Percentiles rank a stretch among this genome's conserved stretches.
phyloP scores from a whole-genome alignment of 2,113 vertebrate genomes.

The Hystrix cristata region DNA sequence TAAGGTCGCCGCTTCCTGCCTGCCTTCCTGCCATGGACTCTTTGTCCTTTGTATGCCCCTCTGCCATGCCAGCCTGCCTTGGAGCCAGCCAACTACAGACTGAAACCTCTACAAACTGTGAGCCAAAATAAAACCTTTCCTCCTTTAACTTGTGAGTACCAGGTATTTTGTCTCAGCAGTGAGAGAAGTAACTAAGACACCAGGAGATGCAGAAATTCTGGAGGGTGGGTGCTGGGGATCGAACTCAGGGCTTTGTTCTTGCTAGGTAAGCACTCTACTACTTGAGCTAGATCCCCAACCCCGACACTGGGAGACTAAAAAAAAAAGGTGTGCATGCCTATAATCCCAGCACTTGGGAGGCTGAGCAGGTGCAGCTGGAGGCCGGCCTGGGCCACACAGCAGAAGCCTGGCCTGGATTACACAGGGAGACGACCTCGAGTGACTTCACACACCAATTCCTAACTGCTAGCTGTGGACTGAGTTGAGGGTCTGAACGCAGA shows the following conservation, averaged over 20 bases:
- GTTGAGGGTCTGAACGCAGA: neutral
- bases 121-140: neutral
- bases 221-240: no score
- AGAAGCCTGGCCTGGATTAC: no score
- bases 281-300: no score
- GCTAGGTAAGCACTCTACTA: no score
- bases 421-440: no score
- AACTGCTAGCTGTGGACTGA: neutral
- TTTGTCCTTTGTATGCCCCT: neutral
- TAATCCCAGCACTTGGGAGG: no score
- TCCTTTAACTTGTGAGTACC: neutral
- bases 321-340: neutral
- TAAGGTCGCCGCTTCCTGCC: neutral
- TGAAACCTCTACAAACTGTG: neutral
- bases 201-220: neutral
- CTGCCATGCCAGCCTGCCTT: neutral
- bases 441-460: neutral
- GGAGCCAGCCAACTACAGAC: neutral
- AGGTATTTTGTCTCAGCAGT: neutral
- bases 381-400: no score
- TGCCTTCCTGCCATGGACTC: neutral
- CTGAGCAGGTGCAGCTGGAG: no score
- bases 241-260: no score
- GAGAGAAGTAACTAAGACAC: neutral
- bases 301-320: no score